A percentile compares a stretch with the other conserved stretches of the same genome.
These are phyloP conservation scores for Regulus satrapa DNA, from an alignment of 2,113 vertebrate species.

Conservation along the genomic window DNA sequence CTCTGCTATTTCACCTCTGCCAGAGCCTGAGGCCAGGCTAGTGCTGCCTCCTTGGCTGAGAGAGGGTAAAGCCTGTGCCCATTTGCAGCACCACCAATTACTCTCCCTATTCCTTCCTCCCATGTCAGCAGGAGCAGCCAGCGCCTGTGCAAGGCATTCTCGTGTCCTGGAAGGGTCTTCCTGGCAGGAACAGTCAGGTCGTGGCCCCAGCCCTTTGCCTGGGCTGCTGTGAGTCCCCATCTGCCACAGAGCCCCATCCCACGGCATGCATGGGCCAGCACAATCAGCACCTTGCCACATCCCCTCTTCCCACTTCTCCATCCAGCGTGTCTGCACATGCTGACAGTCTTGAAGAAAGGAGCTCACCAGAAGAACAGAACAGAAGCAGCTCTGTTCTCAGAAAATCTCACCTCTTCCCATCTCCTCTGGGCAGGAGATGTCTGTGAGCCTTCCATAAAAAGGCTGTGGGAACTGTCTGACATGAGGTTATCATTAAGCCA, in stretches of 20 bases:
- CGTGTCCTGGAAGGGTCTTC: neutral
- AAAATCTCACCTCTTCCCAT: neutral
- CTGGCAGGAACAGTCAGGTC: neutral
- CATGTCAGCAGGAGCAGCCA: neutral
- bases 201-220: neutral
- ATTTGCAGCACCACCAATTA: neutral
- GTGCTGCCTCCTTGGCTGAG: neutral
- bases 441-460: neutral
- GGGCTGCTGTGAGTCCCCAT: neutral
- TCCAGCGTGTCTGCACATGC: neutral
- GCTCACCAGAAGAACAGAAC: too few species aligned
- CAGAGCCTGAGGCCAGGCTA: neutral
- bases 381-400: neutral
- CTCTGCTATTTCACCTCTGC: neutral
- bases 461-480: neutral
- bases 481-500: fast-evolving
- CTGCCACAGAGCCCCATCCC: neutral
- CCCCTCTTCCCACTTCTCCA: neutral
- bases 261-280: fast-evolving
- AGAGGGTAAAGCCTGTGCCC: neutral
- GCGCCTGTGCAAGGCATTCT: neutral
- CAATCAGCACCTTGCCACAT: neutral
- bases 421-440: neutral
- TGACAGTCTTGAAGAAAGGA: neutral
- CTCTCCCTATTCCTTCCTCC: neutral